These are phyloP conservation scores for Dinocampus coccinellae DNA, from an alignment of 2,888 invertebrate species.

Conservation along the genomic window DNA sequence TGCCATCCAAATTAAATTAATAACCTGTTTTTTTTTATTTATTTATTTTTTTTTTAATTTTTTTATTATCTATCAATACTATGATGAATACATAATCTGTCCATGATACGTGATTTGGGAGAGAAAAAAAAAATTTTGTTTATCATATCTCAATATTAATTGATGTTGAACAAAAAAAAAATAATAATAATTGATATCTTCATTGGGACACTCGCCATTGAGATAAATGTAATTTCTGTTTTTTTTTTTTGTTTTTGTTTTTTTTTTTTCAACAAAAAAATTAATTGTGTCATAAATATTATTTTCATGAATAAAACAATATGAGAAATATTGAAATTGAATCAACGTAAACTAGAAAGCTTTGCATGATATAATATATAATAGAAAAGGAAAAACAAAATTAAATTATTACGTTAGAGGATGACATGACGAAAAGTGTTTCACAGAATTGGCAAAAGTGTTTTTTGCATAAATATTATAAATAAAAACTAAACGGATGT, in stretches of 20 bases:
- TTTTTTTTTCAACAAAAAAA: not conserved
- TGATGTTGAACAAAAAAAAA: not conserved
- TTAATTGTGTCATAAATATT: not conserved
- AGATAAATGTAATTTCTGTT: slow-evolving; percentile 5
- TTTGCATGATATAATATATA: slow-evolving; percentile 44
- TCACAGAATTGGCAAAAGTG: not conserved
- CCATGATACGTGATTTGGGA: not conserved
- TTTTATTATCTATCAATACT: not conserved
- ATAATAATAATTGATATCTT: not conserved
- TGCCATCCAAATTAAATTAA: not conserved
- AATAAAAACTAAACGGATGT: not conserved
- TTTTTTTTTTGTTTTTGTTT: not conserved
- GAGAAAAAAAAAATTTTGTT: not conserved
- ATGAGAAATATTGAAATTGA: slow-evolving; percentile 26
- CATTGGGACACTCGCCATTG: not conserved
- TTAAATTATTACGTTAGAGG: slow-evolving; percentile 45
- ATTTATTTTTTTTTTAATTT: not conserved
- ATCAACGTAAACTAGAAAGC: slow-evolving; percentile 34
- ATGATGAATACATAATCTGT: not conserved
- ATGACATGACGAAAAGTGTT: slow-evolving; percentile 36
- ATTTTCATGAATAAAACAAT: not conserved
- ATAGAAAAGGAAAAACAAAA: slow-evolving; percentile 40
- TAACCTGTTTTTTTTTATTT: not conserved
- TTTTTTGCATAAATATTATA: slow-evolving; percentile 7
- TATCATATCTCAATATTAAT: slow-evolving; percentile 22